Conservation (phyloP, 2,113 vertebrate species). For the Cricetomys ansorgei region DNA sequence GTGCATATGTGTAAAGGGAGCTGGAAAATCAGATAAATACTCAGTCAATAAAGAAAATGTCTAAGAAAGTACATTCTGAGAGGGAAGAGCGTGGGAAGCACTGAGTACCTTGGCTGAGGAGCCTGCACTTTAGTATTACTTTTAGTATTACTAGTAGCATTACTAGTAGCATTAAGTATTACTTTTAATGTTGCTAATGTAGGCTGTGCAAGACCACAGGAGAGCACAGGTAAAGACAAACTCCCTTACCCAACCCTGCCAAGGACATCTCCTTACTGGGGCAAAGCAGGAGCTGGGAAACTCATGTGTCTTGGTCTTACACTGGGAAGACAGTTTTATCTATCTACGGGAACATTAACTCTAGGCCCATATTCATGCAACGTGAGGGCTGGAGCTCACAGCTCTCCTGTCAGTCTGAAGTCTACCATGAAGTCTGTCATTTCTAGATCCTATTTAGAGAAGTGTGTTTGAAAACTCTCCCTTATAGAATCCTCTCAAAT, state of each 20-base stretch:
- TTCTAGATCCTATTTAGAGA: background rate
- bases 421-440: background rate
- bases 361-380: too few species aligned
- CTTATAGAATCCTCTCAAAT: background rate
- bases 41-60: background rate
- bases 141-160: background rate
- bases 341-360: background rate
- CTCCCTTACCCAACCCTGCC: accelerated
- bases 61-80: background rate
- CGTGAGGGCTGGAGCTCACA: background rate
- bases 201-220: background rate
- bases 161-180: background rate
- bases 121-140: background rate
- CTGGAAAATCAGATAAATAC: background rate
- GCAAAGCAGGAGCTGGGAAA: background rate
- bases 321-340: background rate
- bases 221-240: background rate
- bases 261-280: background rate
- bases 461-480: background rate
- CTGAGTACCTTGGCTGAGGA: background rate
- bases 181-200: background rate
- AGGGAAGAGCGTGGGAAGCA: background rate
- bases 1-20: background rate
- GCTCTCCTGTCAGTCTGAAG: too few species aligned
- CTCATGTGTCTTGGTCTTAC: accelerated